These are phyloP conservation scores for Heliornis fulica DNA, from an alignment of 2,113 vertebrate genomes.

Conservation along the genomic window DNA sequence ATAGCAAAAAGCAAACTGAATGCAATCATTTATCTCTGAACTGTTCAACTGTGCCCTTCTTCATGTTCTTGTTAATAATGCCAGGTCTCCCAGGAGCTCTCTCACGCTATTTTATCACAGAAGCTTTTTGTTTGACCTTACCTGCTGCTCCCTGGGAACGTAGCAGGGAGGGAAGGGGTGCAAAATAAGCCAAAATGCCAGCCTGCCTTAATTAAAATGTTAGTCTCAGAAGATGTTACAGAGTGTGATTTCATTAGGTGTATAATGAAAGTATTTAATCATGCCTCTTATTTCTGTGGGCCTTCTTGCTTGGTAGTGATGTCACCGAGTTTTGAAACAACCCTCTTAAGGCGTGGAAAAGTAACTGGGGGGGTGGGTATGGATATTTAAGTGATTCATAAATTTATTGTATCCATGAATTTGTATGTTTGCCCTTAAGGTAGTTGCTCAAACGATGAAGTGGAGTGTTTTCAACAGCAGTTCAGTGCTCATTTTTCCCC, in stretches of 20 bases:
- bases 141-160: conserved; percentile 46
- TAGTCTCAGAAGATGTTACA: conserved; percentile 61
- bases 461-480: background rate
- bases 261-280: conserved; percentile 62
- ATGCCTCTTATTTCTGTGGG: background rate
- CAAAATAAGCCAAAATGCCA: conserved; percentile 36
- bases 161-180: fast-evolving
- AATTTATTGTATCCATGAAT: background rate
- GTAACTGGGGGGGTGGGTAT: background rate
- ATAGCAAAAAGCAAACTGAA: conserved; percentile 14
- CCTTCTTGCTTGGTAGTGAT: background rate
- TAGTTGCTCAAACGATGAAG: background rate
- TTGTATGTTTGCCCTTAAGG: background rate
- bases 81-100: conserved; percentile 52
- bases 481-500: background rate
- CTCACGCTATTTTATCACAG: conserved; percentile 35
- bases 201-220: conserved; percentile 70
- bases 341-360: background rate
- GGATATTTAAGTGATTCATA: background rate
- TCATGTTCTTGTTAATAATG: conserved; percentile 69
- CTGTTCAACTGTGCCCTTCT: conserved; percentile 42
- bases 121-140: conserved; percentile 54
- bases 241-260: conserved; percentile 48
- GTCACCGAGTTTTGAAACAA: background rate
- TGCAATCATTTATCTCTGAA: conserved; percentile 59